These are phyloP conservation scores for Rhopalosiphum nymphaeae DNA, from an alignment of 2,888 invertebrate genomes.

Conservation along the genomic window DNA sequence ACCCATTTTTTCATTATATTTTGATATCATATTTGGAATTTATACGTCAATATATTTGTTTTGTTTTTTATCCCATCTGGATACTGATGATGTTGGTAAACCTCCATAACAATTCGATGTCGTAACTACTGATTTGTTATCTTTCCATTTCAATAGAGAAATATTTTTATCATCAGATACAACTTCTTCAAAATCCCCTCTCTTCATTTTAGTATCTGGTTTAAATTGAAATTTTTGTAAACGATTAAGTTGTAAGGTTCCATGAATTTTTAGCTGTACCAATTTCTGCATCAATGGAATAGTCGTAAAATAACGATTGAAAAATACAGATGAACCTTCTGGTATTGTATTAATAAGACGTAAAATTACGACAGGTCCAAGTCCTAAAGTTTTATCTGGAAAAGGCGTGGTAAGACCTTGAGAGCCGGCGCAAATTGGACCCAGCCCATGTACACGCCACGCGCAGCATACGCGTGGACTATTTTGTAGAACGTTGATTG, in stretches of 20 bases:
- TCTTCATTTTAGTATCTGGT: background rate
- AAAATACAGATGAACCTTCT: conserved; percentile 43
- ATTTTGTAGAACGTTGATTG: background rate
- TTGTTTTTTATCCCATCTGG: conserved; percentile 47
- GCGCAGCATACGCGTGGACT: conserved; percentile 24
- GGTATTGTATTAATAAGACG: conserved; percentile 37
- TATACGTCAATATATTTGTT: conserved; percentile 34
- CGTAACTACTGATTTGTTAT: conserved; percentile 41
- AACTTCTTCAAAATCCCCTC: background rate
- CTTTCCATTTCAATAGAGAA: conserved; percentile 38
- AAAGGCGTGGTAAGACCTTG: background rate
- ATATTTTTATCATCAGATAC: conserved; percentile 4
- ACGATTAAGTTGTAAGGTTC: background rate
- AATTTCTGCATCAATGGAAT: conserved; percentile 39
- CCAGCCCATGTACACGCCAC: conserved; percentile 27
- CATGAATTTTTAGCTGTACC: conserved; percentile 10
- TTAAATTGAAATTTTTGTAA: background rate
- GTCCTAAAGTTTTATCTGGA: background rate
- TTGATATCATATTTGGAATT: conserved; percentile 50
- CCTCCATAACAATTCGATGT: background rate
- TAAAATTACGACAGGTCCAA: conserved; percentile 13
- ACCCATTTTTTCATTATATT: conserved; percentile 58
- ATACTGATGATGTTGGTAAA: background rate
- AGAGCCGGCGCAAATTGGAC: conserved; percentile 20
- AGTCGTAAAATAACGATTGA: conserved; percentile 48